Evolutionary conservation across 2,113 vertebrate species (phyloP).

Genomic region (Tenrec ecaudatus): DNA sequence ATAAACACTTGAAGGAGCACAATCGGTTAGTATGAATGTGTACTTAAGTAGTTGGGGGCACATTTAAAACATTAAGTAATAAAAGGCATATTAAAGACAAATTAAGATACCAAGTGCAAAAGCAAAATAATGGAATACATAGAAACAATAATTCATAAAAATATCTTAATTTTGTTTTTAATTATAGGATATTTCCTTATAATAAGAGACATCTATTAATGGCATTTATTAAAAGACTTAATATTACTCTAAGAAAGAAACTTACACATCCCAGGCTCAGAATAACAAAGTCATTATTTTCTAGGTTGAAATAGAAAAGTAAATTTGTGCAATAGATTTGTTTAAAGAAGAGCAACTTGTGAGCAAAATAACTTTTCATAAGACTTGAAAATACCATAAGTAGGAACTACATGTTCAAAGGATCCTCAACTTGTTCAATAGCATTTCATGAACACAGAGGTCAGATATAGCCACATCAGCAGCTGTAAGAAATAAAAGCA

Average conservation of each 20-base stretch:
- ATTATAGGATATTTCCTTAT: constrained; percentile 30
- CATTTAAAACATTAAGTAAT: constrained; percentile 53
- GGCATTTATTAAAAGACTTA: constrained; percentile 39
- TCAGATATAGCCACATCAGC: neutral
- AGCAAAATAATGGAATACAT: neutral
- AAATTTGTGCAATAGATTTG: constrained; percentile 29
- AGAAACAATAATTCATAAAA: constrained; percentile 41
- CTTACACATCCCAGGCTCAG: constrained; percentile 2
- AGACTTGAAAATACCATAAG: constrained; percentile 26
- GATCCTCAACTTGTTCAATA: neutral
- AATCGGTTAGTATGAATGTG: neutral
- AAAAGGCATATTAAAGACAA: neutral
- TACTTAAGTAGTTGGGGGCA: neutral
- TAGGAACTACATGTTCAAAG: constrained; percentile 14
- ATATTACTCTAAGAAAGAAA: constrained; percentile 42
- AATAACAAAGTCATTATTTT: constrained; percentile 29
- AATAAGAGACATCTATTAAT: constrained; percentile 18
- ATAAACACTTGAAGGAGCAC: constrained; percentile 24
- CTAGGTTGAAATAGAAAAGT: neutral
- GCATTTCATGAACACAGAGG: neutral
- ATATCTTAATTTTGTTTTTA: constrained; percentile 20
- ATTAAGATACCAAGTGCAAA: constrained; percentile 26
- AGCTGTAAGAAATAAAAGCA: neutral
- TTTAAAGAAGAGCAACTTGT: constrained; percentile 36
- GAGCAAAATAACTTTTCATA: constrained; percentile 31